Evolutionary conservation across 2,888 invertebrate species (phyloP).

Genomic region (Torymus texanus): DNA sequence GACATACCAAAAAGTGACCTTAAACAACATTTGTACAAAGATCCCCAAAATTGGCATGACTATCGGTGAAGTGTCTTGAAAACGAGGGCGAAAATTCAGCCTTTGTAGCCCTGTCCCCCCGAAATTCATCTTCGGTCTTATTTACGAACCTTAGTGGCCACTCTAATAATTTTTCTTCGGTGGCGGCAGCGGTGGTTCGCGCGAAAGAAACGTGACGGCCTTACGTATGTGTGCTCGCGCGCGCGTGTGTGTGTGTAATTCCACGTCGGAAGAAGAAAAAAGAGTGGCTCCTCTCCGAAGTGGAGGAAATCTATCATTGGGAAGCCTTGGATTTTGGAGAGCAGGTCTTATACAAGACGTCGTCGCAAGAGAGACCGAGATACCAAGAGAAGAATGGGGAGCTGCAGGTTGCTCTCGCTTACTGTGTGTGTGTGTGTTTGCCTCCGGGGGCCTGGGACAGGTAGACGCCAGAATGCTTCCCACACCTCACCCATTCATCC

Average conservation of each 20-base stretch:
- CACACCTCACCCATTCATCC: constrained; percentile 56
- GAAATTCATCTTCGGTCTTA: constrained; percentile 27
- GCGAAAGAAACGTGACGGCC: constrained; percentile 13
- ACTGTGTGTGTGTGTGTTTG: constrained; percentile 26
- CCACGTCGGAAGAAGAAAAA: constrained; percentile 16
- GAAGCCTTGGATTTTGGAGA: constrained; percentile 33
- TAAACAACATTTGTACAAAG: constrained; percentile 9
- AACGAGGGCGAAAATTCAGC: constrained; percentile 20
- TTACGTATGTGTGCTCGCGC: background rate
- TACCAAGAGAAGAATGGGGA: constrained; percentile 13
- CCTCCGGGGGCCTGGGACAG: constrained; percentile 37
- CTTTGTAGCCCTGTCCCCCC: constrained; percentile 11
- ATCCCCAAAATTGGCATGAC: constrained; percentile 32
- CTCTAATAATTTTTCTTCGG: constrained; percentile 26
- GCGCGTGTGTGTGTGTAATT: background rate
- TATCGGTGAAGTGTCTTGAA: constrained; percentile 26
- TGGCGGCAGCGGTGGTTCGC: constrained; percentile 8
- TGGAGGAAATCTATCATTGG: constrained; percentile 46
- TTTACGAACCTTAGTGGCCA: constrained; percentile 10
- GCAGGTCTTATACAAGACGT: constrained; percentile 48
- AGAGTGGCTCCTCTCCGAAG: constrained; percentile 32
- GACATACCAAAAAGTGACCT: constrained; percentile 6
- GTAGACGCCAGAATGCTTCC: constrained; percentile 58
- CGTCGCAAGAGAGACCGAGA: constrained; percentile 20
- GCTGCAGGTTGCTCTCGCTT: constrained; percentile 28